Percentiles rank a stretch among this genome's conserved stretches.
These are phyloP conservation scores for Leucophora obtusa DNA, from an alignment of 2,888 invertebrate genomes.

Conservation along the genomic window DNA sequence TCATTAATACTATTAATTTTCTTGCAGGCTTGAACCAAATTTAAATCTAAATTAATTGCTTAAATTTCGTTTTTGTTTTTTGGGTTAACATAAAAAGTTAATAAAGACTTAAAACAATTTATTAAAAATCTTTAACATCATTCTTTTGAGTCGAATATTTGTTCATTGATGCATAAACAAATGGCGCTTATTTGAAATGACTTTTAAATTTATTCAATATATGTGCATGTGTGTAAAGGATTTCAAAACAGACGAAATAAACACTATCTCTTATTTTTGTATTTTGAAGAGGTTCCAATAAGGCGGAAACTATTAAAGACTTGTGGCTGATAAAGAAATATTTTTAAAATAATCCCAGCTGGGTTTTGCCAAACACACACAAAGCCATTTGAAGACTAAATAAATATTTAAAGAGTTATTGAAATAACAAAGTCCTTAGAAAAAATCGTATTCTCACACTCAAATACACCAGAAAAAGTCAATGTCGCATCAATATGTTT, in stretches of 20 bases:
- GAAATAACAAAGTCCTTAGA: constrained; percentile 28
- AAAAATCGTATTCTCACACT: background rate
- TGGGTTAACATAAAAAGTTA: too few relatives aligned
- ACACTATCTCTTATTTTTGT: background rate
- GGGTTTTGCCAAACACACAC: constrained; percentile 3
- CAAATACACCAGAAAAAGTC: background rate
- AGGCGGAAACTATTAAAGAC: constrained; percentile 29
- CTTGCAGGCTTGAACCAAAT: too few relatives aligned
- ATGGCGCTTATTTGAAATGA: constrained; percentile 38
- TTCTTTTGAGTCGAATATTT: background rate
- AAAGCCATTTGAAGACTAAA: constrained; percentile 16
- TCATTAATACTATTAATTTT: too few relatives aligned
- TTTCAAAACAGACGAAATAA: background rate
- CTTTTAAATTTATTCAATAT: constrained; percentile 12
- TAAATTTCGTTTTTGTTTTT: too few relatives aligned
- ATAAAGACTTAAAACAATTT: too few relatives aligned
- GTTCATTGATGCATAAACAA: constrained; percentile 17
- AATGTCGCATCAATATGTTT: constrained; percentile 15
- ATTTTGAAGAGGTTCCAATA: constrained; percentile 26
- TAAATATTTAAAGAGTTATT: constrained; percentile 62
- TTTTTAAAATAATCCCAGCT: constrained; percentile 20
- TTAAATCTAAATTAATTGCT: too few relatives aligned
- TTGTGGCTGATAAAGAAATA: background rate
- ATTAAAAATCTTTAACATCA: background rate
- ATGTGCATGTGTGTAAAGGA: background rate